Evolutionary conservation across 2,113 vertebrate genomes (phyloP).

Genomic region (Lagopus leucura): DNA sequence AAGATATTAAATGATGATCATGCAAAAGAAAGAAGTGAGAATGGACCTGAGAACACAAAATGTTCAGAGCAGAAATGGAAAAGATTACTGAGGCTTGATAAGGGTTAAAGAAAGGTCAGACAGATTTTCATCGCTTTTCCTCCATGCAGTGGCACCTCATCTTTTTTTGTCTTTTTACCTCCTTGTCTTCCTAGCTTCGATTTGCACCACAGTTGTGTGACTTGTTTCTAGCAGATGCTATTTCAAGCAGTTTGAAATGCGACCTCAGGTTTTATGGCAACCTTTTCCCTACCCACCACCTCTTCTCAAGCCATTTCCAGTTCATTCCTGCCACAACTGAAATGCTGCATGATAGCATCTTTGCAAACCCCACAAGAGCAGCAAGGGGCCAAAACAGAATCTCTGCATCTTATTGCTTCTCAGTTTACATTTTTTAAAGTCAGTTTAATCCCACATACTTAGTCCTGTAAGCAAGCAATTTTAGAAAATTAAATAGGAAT

Average conservation of each 20-base stretch:
- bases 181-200: not conserved
- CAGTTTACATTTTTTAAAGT: constrained; percentile 4
- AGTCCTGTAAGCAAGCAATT: constrained; percentile 53
- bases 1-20: not conserved
- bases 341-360: constrained; percentile 49
- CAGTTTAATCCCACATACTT: constrained; percentile 34
- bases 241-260: constrained; percentile 1
- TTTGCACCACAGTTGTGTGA: not conserved
- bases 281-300: constrained; percentile 37
- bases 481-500: constrained; percentile 68
- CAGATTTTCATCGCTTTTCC: not conserved
- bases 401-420: not conserved
- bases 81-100: not conserved
- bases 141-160: not conserved
- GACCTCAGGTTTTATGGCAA: constrained; percentile 40
- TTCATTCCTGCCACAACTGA: constrained; percentile 45
- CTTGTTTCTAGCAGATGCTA: not conserved
- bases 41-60: not conserved
- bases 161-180: not conserved
- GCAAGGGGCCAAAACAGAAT: not conserved
- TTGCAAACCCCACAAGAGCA: constrained; percentile 17
- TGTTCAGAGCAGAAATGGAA: not conserved
- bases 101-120: not conserved
- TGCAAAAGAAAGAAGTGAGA: not conserved
- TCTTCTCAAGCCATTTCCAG: constrained; percentile 39